Conservation (phyloP, 1,140 invertebrate species). For the Lordiphosa mommai region DNA sequence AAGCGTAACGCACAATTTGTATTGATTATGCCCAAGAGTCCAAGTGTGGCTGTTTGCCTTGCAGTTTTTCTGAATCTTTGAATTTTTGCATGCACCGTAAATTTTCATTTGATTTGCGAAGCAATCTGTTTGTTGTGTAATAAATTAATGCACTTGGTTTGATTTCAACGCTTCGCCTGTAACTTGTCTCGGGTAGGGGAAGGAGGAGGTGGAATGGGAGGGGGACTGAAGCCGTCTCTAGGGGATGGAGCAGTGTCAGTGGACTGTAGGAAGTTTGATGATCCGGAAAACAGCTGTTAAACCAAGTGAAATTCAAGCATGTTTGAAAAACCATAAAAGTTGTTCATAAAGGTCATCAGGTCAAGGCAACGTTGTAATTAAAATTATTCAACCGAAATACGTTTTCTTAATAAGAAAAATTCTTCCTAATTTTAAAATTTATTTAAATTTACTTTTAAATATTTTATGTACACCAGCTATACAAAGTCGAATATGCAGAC, state of each 20-base stretch:
- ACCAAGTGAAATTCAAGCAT: background rate
- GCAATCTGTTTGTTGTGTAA: constrained; percentile 69
- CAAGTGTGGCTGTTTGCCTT: constrained; percentile 28
- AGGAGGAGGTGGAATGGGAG: background rate
- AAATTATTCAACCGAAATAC: background rate
- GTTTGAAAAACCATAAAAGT: background rate
- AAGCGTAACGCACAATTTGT: constrained; percentile 60
- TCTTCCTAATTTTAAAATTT: no score
- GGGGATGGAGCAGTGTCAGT: background rate
- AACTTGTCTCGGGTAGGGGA: constrained; percentile 12
- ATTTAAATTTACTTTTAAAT: no score
- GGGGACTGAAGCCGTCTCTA: no score
- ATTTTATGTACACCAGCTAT: no score
- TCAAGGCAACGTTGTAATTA: background rate
- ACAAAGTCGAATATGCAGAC: no score
- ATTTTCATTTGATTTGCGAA: constrained; percentile 62
- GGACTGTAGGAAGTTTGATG: constrained; percentile 5
- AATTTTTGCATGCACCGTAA: constrained; percentile 41
- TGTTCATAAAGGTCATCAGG: background rate
- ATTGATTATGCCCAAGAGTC: constrained; percentile 41
- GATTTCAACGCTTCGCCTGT: constrained; percentile 54
- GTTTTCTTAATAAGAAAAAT: no score
- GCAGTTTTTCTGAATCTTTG: constrained; percentile 44
- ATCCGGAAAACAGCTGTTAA: constrained; percentile 6
- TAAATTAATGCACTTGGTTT: constrained; percentile 69